phyloP scores from a whole-genome alignment of 2,797 vertebrate genomes.

The Cossypha caffra region DNA sequence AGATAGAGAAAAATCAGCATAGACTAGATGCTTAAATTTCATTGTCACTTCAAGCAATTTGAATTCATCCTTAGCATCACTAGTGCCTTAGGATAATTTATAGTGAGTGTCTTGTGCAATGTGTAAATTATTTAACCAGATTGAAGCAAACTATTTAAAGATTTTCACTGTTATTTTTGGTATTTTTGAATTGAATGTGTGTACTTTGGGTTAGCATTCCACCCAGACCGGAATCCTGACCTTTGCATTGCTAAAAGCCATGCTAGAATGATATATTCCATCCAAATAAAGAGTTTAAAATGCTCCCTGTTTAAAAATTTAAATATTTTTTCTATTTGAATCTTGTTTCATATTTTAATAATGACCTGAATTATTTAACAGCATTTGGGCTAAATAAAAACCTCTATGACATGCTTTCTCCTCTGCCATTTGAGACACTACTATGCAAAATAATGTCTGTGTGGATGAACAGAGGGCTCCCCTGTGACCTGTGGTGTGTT shows the following conservation, averaged over 20 bases:
- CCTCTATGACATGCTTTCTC: slow-evolving; percentile 11
- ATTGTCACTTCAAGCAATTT: neutral
- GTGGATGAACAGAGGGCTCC: neutral
- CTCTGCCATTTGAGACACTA: slow-evolving; percentile 25
- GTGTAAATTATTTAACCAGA: neutral
- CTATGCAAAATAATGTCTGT: slow-evolving; percentile 1
- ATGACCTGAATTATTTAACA: slow-evolving; percentile 75
- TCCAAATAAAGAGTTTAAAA: slow-evolving; percentile 71
- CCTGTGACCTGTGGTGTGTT: neutral
- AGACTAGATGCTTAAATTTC: neutral
- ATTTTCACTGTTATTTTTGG: neutral
- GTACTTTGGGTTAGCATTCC: neutral
- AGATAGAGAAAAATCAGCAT: neutral
- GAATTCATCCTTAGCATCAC: neutral
- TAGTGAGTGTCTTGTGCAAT: neutral
- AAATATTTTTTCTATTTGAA: slow-evolving; percentile 69
- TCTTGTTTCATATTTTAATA: slow-evolving; percentile 75
- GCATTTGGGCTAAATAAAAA: slow-evolving; percentile 52
- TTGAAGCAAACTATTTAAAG: neutral
- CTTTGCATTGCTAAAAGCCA: slow-evolving; percentile 48
- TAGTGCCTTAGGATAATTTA: neutral
- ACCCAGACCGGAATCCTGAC: slow-evolving; percentile 34
- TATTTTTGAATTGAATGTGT: neutral
- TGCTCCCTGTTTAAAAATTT: slow-evolving; percentile 77
- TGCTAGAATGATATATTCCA: slow-evolving; percentile 39